Conservation (phyloP, 1,140 invertebrate species). For the Drosophila lacteicornis region DNA sequence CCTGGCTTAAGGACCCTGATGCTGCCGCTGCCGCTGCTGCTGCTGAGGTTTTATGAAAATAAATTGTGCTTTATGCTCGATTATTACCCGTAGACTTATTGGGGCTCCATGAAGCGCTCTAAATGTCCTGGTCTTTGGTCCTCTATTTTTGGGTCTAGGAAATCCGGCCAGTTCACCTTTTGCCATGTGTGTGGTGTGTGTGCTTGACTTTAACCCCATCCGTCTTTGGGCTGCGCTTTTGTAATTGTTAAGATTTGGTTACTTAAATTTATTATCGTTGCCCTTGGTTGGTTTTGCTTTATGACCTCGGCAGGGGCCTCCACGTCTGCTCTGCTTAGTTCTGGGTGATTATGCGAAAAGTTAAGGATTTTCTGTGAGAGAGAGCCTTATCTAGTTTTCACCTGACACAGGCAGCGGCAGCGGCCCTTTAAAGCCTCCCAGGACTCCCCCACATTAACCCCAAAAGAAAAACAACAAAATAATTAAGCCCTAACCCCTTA, state of each 20-base stretch:
- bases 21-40: constrained; percentile 31
- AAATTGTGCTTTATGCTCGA: constrained; percentile 84
- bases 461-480: constrained; percentile 56
- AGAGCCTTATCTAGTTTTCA: constrained; percentile 10
- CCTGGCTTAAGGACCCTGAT: constrained; percentile 32
- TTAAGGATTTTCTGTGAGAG: constrained; percentile 4
- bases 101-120: constrained; percentile 75
- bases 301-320: constrained; percentile 52
- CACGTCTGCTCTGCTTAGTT: constrained; percentile 2
- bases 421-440: constrained; percentile 1
- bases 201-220: constrained; percentile 36
- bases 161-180: constrained; percentile 27
- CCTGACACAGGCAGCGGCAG: background rate
- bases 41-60: constrained; percentile 82
- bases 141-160: constrained; percentile 5
- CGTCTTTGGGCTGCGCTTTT: constrained; percentile 53
- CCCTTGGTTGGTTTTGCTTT: constrained; percentile 32
- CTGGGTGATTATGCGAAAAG: constrained; percentile 69
- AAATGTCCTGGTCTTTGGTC: constrained; percentile 54
- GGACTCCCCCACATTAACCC: constrained; percentile 33
- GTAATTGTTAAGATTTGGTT: constrained; percentile 84
- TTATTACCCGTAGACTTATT: constrained; percentile 84
- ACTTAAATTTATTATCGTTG: constrained; percentile 76
- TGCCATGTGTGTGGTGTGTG: constrained; percentile 20
- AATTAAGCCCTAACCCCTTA: constrained; percentile 47